A percentile compares a stretch with the other conserved stretches of the same genome.
phyloP scores from a whole-genome alignment of 1,140 invertebrate genomes.

The Stegodyphus mimosarum region DNA sequence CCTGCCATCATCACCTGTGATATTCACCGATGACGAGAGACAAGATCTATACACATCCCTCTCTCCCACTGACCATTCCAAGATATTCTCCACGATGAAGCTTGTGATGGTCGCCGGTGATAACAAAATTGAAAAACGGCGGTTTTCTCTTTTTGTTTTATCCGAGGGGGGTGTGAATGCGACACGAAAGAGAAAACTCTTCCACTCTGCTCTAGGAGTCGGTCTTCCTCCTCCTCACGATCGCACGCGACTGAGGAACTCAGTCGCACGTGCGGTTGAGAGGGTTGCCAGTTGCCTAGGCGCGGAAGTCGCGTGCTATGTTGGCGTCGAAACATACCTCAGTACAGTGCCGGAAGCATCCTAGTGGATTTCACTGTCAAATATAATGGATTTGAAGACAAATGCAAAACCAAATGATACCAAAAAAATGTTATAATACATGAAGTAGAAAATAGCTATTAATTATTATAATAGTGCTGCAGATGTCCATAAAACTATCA shows the following conservation, averaged over 20 bases:
- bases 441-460: no score
- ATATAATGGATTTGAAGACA: no score
- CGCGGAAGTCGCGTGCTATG: not conserved
- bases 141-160: not conserved
- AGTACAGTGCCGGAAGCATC: no score
- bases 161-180: no score
- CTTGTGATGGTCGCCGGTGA: not conserved
- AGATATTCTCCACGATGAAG: not conserved
- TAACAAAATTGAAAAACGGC: not conserved
- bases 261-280: slow-evolving; percentile 41
- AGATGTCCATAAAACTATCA: no score
- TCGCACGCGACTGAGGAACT: slow-evolving; percentile 50
- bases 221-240: slow-evolving; percentile 20
- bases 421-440: no score
- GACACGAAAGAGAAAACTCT: not conserved
- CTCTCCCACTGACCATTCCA: not conserved
- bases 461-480: no score
- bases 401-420: no score
- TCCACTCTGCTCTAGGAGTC: not conserved
- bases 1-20: no score
- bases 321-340: no score
- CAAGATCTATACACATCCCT: not conserved
- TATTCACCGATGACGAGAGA: not conserved
- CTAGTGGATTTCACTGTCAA: no score
- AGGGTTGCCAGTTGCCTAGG: slow-evolving; percentile 31